Conservation (phyloP, 2,113 vertebrate genomes). For the Silurus glanis region DNA sequence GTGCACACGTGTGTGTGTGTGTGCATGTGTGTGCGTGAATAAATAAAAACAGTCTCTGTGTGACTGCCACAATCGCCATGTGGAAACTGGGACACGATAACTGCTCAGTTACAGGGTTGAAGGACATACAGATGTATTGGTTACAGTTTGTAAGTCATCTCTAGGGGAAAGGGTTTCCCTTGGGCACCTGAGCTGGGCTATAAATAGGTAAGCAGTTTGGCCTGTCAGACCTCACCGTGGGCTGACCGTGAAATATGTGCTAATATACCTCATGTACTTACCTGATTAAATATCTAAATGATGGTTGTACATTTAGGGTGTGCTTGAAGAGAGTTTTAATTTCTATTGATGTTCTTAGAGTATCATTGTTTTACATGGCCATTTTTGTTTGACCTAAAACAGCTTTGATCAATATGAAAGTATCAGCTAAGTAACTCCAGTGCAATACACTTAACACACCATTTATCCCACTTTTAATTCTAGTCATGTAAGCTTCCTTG, state of each 20-base stretch:
- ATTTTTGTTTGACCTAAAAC: neutral
- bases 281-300: neutral
- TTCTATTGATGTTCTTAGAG: neutral
- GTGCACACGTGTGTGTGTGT: no score
- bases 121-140: slow-evolving; percentile 37
- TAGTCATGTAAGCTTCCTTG: neutral
- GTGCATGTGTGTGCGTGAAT: no score
- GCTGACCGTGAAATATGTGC: slow-evolving; percentile 31
- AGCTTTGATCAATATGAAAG: neutral
- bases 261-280: slow-evolving; percentile 30
- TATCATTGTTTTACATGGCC: neutral
- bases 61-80: slow-evolving; percentile 36
- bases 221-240: slow-evolving; percentile 27
- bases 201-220: slow-evolving; percentile 48
- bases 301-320: neutral
- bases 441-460: neutral
- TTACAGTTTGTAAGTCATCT: slow-evolving; percentile 52
- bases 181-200: slow-evolving; percentile 47
- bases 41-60: no score
- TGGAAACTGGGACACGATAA: slow-evolving; percentile 41
- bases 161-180: slow-evolving; percentile 57
- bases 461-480: neutral
- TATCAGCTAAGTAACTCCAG: neutral
- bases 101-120: slow-evolving; percentile 49
- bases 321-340: neutral